phyloP scores from a whole-genome alignment of 2,888 invertebrate species.

The Stramonita haemastoma region DNA sequence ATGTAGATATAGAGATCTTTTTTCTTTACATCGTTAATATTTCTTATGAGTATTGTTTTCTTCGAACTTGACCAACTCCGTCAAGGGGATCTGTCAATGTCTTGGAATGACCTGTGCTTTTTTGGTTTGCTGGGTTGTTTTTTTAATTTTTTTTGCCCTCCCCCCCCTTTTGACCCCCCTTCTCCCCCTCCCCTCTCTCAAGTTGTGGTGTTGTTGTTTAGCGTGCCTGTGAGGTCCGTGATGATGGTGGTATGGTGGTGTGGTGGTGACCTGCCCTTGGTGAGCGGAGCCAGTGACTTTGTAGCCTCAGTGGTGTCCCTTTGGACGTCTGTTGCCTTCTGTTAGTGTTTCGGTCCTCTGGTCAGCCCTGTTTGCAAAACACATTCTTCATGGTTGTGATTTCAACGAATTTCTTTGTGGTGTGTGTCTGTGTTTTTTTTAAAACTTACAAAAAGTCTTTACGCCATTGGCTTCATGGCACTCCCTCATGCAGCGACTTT shows the following conservation, averaged over 20 bases:
- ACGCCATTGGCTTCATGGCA: background rate
- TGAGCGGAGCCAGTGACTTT: background rate
- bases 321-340: slow-evolving; percentile 25
- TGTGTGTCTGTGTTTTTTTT: background rate
- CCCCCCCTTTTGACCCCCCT: background rate
- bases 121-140: too few relatives aligned
- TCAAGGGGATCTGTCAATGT: too few relatives aligned
- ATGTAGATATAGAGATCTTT: too few relatives aligned
- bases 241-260: background rate
- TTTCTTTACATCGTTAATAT: too few relatives aligned
- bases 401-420: slow-evolving; percentile 23
- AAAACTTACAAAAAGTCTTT: background rate
- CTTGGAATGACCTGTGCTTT: too few relatives aligned
- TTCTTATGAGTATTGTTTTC: too few relatives aligned
- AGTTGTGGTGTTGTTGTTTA: background rate
- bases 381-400: slow-evolving; percentile 27
- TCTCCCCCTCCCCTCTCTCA: background rate
- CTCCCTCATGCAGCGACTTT: background rate
- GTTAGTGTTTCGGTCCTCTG: slow-evolving; percentile 6
- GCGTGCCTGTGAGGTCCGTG: background rate
- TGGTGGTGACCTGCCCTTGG: background rate
- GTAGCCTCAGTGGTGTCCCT: slow-evolving; percentile 12
- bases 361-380: slow-evolving; percentile 24
- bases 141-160: too few relatives aligned
- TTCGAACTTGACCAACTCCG: too few relatives aligned